These are phyloP conservation scores for Oceanites oceanicus DNA, from an alignment of 2,113 vertebrate genomes.

Conservation along the genomic window DNA sequence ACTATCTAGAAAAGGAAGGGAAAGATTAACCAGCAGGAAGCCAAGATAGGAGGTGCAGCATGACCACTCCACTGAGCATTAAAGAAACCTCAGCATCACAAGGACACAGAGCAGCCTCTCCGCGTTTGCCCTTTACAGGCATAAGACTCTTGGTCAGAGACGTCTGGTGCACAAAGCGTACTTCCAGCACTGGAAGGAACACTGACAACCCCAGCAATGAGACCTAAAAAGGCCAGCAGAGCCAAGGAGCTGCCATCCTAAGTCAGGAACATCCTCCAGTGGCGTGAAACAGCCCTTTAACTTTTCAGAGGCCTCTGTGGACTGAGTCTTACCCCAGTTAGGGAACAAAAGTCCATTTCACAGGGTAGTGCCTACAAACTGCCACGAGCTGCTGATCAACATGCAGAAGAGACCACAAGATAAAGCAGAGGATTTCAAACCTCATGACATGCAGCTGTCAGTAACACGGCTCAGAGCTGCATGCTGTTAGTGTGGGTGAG, in stretches of 20 bases:
- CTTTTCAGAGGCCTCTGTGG: neutral
- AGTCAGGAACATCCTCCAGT: neutral
- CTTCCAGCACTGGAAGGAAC: neutral
- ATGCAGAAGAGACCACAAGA: neutral
- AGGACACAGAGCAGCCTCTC: neutral
- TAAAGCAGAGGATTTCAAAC: neutral
- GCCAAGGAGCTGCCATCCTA: neutral
- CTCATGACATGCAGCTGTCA: neutral
- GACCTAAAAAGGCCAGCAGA: neutral
- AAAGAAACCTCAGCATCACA: slow-evolving; percentile 12
- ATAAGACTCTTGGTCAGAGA: neutral
- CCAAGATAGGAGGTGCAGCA: slow-evolving; percentile 45
- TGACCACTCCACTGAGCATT: neutral
- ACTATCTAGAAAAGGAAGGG: slow-evolving; percentile 48
- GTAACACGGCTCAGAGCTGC: neutral
- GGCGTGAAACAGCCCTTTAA: neutral
- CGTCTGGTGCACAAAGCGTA: neutral
- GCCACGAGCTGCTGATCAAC: neutral
- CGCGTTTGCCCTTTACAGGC: neutral
- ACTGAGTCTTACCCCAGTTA: neutral
- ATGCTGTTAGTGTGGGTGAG: slow-evolving; percentile 57
- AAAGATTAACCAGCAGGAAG: slow-evolving; percentile 43
- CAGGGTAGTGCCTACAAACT: neutral
- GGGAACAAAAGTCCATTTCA: neutral
- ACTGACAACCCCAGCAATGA: neutral